Evolutionary conservation across 2,888 invertebrate genomes (phyloP).

Genomic region (Plagodis pulveraria): DNA sequence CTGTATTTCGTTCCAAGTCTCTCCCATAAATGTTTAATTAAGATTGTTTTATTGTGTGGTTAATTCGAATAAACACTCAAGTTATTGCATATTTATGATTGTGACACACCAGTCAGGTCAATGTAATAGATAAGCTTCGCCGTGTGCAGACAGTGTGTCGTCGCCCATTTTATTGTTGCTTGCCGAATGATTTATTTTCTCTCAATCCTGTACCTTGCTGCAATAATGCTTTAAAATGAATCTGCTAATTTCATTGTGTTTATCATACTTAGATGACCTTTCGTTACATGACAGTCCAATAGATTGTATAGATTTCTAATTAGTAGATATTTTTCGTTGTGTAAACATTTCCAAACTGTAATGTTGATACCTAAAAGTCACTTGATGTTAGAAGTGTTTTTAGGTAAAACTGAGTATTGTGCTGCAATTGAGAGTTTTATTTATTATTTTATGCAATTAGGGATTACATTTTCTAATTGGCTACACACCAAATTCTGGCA

Average conservation of each 20-base stretch:
- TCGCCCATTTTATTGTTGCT: constrained; percentile 43
- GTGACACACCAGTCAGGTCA: constrained; percentile 40
- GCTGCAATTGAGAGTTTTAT: constrained; percentile 21
- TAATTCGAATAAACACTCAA: constrained; percentile 21
- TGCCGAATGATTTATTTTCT: constrained; percentile 25
- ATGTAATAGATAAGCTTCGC: constrained; percentile 47
- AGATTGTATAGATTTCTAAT: constrained; percentile 38
- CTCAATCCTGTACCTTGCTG: constrained; percentile 14
- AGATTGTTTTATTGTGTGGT: constrained; percentile 21
- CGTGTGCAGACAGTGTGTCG: constrained; percentile 59
- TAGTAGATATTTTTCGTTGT: constrained; percentile 36
- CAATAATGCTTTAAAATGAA: constrained; percentile 24
- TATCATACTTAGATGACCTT: constrained; percentile 26
- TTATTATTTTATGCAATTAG: constrained; percentile 37
- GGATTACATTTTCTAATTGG: constrained; percentile 42
- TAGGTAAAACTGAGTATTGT: constrained; percentile 27
- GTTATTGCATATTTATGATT: constrained; percentile 34
- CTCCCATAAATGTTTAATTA: constrained; percentile 22
- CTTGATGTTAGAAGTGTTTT: constrained; percentile 31
- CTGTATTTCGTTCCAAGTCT: constrained; percentile 19
- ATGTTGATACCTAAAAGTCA: constrained; percentile 28
- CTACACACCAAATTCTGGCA: constrained; percentile 47
- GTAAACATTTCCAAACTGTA: constrained; percentile 37
- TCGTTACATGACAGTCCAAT: constrained; percentile 30
- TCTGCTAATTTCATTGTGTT: constrained; percentile 25